Evolutionary conservation across 2,888 invertebrate genomes (phyloP), one percentile per base, ranked within the genome.

Genomic region (Laothoe populi): DNA sequence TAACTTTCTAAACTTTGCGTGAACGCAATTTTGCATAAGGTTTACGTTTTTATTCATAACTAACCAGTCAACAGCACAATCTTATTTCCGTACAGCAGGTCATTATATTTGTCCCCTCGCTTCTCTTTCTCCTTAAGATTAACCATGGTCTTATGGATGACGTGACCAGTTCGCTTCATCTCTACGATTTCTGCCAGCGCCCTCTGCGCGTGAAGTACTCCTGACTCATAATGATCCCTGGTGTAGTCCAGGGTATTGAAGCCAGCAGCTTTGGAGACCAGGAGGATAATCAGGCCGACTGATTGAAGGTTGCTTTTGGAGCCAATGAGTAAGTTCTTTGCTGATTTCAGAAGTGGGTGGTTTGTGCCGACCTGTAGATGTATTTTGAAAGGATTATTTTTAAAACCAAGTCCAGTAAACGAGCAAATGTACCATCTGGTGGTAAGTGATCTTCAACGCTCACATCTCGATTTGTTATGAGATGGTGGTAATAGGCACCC

Each of bases 111-210:
- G 10, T 86, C 82, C 0, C 79, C 82, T 16, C 79, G 66, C 42
- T 79, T 84, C 62, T 83, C 79, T 67, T 83, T 85, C 2, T 87
- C 86, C 68, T 85, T 82, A 1, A 92, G 81, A 66, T 92, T 90
- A 13, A 82, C 89, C 88, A 91, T 87, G 0, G 89, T 84, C 72
- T 86, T 90, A 57, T 92, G 92, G 48, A 92, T 86, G 75, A 91
- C 77, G 67, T 92, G 92, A 0, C 90, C 92, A 0, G 90, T 92
- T 16, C 92, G 75, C 70, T 92, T 92, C 92, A 92, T 92, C 77
- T 92, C 92, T 45, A 92, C 91, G 0, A 93, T 90, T 71, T 92
- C 93, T 0, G 92, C 90, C 59, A 93, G 70, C 0, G 89, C 93
- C 68, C 94, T 81, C 76, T 93, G 93, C 11, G 92, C 78, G 77